Conservation (phyloP, 2,888 invertebrate species). For the Nymphalis c-album region DNA sequence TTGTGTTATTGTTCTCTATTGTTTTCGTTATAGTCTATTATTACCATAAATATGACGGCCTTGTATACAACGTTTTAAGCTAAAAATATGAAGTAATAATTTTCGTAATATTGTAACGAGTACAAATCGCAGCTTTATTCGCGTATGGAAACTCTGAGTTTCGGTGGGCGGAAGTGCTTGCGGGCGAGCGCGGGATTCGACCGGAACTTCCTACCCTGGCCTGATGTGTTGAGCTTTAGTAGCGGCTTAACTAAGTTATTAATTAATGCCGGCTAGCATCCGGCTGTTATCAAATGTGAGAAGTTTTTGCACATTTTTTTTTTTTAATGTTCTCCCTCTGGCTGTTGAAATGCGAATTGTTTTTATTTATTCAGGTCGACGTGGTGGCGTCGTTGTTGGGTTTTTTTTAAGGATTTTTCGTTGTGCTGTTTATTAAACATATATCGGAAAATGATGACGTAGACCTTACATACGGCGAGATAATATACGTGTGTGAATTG, state of each 20-base stretch:
- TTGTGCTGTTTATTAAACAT: slow-evolving; percentile 17
- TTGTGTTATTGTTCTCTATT: no score
- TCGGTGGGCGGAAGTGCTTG: slow-evolving; percentile 72
- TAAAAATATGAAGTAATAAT: slow-evolving; percentile 11
- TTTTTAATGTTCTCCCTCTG: slow-evolving; percentile 17
- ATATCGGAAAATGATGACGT: background rate
- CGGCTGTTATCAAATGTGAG: slow-evolving; percentile 51
- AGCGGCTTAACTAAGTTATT: slow-evolving; percentile 73
- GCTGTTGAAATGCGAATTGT: slow-evolving; percentile 5
- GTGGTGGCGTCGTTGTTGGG: slow-evolving; percentile 2
- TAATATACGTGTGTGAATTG: background rate
- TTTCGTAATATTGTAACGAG: slow-evolving; percentile 22
- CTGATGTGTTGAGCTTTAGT: slow-evolving; percentile 68
- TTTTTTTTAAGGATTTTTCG: slow-evolving; percentile 13
- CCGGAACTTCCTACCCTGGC: slow-evolving; percentile 69
- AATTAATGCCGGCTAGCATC: slow-evolving; percentile 71
- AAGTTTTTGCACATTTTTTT: slow-evolving; percentile 33
- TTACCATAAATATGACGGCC: no score
- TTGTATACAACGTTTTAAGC: background rate
- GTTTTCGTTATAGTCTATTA: no score
- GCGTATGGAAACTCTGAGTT: slow-evolving; percentile 47
- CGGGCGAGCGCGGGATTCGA: slow-evolving; percentile 70
- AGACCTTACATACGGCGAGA: background rate
- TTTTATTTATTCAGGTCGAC: slow-evolving; percentile 23
- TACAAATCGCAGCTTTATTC: slow-evolving; percentile 23